These are phyloP conservation scores for Rotaria sp. DNA, from an alignment of 2,888 invertebrate genomes.

Conservation along the genomic window DNA sequence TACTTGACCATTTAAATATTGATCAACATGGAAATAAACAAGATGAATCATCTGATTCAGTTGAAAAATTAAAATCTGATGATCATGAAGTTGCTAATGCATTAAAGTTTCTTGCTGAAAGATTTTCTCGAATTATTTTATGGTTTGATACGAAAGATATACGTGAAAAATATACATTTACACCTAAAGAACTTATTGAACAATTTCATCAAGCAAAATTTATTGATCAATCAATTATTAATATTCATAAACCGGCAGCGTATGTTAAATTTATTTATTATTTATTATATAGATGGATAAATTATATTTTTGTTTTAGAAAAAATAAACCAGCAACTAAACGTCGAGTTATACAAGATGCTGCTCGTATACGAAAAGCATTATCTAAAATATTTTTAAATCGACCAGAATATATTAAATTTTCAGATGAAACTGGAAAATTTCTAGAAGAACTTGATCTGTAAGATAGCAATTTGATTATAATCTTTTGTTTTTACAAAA, in stretches of 20 bases:
- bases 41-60: not conserved
- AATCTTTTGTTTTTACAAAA: no score
- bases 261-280: not conserved
- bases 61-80: not conserved
- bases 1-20: constrained; percentile 6
- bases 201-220: constrained; percentile 24
- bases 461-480: not conserved
- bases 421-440: not conserved
- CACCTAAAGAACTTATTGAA: not conserved
- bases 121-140: not conserved
- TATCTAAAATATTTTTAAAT: not conserved
- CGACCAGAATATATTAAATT: not conserved
- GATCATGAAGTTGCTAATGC: not conserved
- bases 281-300: not conserved
- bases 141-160: constrained; percentile 13
- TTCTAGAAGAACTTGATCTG: not conserved
- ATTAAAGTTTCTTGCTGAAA: constrained; percentile 5
- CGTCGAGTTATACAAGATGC: not conserved
- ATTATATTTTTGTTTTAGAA: not conserved
- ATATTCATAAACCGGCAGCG: not conserved
- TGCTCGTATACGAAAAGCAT: not conserved
- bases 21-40: constrained; percentile 2
- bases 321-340: not conserved
- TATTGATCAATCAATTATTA: not conserved
- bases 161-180: not conserved